Conservation (phyloP, 2,797 vertebrate species). For the Heteromormyrus szaboi region DNA sequence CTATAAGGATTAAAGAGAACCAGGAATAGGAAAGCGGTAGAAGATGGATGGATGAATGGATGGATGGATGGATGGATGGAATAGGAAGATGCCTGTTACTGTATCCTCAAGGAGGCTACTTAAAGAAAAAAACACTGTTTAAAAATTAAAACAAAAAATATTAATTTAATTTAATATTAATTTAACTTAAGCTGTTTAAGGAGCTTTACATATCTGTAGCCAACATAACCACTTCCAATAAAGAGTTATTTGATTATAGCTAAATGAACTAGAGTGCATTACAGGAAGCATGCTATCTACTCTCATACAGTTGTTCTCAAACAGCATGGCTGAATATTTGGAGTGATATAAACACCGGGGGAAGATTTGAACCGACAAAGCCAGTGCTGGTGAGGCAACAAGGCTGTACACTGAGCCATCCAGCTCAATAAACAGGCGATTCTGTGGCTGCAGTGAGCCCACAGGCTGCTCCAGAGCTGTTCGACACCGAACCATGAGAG, state of each 20-base stretch:
- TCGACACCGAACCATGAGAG: neutral
- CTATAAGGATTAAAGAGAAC: neutral
- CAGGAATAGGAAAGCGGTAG: neutral
- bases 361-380: neutral
- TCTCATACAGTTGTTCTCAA: neutral
- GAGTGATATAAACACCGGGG: neutral
- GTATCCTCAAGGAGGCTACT: neutral
- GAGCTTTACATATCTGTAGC: neutral
- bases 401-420: neutral
- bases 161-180: neutral
- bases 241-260: conserved; percentile 1
- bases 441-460: neutral
- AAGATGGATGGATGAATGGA: neutral
- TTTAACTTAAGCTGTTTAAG: neutral
- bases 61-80: neutral
- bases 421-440: neutral
- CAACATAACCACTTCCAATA: neutral
- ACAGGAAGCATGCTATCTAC: neutral
- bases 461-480: neutral
- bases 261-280: neutral
- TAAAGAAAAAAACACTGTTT: neutral
- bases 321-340: neutral
- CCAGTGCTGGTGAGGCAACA: neutral
- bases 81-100: neutral
- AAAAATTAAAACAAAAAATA: neutral